These are phyloP conservation scores for Pyrrhura leucotis DNA, from an alignment of 2,797 vertebrate species.

Conservation along the genomic window DNA sequence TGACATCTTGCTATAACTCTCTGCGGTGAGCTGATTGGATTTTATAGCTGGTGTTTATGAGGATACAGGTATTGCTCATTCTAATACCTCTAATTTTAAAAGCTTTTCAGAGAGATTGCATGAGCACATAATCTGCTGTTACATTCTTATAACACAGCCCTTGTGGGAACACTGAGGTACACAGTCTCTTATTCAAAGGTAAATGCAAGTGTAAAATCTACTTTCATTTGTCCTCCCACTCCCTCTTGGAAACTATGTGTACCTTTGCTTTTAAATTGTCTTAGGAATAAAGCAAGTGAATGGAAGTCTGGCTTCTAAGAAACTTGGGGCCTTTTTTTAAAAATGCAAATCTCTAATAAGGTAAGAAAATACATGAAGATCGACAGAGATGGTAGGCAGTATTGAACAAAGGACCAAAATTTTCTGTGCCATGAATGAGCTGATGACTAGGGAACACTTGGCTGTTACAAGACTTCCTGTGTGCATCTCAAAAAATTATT, in stretches of 20 bases:
- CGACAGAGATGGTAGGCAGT: neutral
- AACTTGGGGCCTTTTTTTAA: neutral
- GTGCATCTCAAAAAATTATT: neutral
- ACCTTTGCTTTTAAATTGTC: neutral
- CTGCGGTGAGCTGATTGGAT: neutral
- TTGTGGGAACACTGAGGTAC: conserved; percentile 30
- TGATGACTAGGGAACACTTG: neutral
- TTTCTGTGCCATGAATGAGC: neutral
- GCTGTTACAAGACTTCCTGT: neutral
- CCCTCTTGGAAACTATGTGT: neutral
- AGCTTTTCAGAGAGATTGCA: conserved; percentile 53
- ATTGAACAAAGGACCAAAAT: neutral
- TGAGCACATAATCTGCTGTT: conserved; percentile 53
- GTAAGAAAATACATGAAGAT: neutral
- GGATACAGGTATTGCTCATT: conserved; percentile 57
- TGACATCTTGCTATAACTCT: neutral
- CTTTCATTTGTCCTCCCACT: conserved; percentile 32
- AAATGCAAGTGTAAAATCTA: conserved; percentile 43
- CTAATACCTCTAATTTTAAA: conserved; percentile 42
- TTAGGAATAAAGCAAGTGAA: neutral
- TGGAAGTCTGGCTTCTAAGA: neutral
- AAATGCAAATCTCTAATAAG: neutral
- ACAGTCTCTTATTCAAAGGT: neutral
- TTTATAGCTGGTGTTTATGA: conserved; percentile 39
- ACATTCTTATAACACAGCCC: conserved; percentile 7